Conservation (phyloP, 2,888 invertebrate species). For the Cacoxenus indagator region DNA sequence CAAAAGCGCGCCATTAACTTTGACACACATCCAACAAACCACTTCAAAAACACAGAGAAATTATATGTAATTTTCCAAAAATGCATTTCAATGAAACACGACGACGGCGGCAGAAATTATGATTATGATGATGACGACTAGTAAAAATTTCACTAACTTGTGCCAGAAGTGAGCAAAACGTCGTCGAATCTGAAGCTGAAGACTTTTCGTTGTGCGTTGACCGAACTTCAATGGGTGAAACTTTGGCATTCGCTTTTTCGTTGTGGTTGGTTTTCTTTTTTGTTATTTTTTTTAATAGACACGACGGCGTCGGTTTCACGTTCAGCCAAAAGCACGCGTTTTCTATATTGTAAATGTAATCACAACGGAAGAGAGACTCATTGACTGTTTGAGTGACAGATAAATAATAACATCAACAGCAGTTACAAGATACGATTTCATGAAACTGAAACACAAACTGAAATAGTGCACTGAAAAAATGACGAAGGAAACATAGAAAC, state of each 20-base stretch:
- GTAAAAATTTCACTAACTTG: constrained; percentile 1
- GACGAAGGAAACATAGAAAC: not conserved
- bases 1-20: not conserved
- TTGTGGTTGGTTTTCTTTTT: constrained; percentile 11
- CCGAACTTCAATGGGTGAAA: not conserved
- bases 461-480: constrained; percentile 9
- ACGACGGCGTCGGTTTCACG: constrained; percentile 54
- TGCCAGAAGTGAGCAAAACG: not conserved
- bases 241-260: not conserved
- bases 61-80: not conserved
- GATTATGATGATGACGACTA: not conserved
- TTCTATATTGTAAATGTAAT: constrained; percentile 5
- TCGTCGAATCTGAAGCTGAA: not conserved
- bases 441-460: constrained; percentile 6
- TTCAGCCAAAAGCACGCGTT: not conserved
- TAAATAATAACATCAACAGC: not conserved
- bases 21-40: not conserved
- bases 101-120: not conserved
- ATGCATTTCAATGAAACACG: not conserved
- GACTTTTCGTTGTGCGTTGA: not conserved
- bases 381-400: not conserved
- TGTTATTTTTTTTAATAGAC: constrained; percentile 37
- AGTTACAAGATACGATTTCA: not conserved
- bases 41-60: not conserved
- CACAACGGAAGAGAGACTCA: constrained; percentile 1